phyloP scores from a whole-genome alignment of 2,888 invertebrate species.

The Neuroscelio doddi region DNA sequence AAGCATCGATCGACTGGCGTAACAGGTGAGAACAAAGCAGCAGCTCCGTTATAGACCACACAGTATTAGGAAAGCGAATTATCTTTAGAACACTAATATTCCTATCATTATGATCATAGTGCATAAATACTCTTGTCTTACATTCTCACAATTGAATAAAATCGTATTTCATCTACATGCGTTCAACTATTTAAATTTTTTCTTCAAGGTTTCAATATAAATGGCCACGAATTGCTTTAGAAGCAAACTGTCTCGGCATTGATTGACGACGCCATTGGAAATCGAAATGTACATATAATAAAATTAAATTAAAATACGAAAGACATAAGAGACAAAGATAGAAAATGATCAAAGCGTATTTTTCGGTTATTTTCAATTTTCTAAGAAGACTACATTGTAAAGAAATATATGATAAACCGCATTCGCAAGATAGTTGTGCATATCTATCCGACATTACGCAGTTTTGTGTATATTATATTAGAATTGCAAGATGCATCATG shows the following conservation, averaged over 20 bases:
- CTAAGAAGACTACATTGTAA: too few species aligned
- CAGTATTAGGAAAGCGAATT: neutral
- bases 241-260: neutral
- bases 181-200: neutral
- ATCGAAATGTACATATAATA: too few species aligned
- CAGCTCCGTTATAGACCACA: conserved; percentile 12
- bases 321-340: too few species aligned
- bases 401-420: neutral
- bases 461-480: neutral
- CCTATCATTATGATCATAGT: too few species aligned
- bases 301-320: too few species aligned
- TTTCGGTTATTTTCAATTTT: too few species aligned
- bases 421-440: neutral
- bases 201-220: neutral
- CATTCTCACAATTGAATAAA: too few species aligned
- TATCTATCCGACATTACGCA: neutral
- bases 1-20: conserved; percentile 39
- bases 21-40: conserved; percentile 43
- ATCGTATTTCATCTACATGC: too few species aligned
- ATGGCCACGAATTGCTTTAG: neutral
- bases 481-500: too few species aligned
- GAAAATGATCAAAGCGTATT: too few species aligned
- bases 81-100: too few species aligned
- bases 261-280: neutral
- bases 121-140: too few species aligned